phyloP scores from a whole-genome alignment of 1,140 invertebrate species.

The Helicoverpa zea region DNA sequence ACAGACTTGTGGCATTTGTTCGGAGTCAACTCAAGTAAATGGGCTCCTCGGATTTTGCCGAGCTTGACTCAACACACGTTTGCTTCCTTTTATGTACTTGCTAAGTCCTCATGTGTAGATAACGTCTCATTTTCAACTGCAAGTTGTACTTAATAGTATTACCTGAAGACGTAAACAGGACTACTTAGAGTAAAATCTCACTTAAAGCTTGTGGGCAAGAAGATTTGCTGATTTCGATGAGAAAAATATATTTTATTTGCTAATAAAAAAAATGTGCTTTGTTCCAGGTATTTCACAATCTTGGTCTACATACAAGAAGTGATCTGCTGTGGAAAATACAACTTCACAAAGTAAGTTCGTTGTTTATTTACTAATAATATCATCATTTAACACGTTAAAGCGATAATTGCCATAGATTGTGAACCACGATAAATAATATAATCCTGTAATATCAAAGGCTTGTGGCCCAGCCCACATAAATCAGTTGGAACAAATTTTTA shows the following conservation, averaged over 20 bases:
- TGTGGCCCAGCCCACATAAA: constrained; percentile 19
- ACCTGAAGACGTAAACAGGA: no score
- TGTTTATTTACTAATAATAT: no score
- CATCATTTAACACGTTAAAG: constrained; percentile 9
- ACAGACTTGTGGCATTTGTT: constrained; percentile 27
- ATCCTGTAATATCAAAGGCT: constrained; percentile 29
- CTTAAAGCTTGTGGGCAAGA: no score
- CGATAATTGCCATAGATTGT: constrained; percentile 20
- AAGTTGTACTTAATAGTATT: neutral
- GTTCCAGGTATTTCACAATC: constrained; percentile 65
- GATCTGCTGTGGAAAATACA: constrained; percentile 64
- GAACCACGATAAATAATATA: constrained; percentile 17
- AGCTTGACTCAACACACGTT: constrained; percentile 1
- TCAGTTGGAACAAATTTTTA: constrained; percentile 35
- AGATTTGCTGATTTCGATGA: no score
- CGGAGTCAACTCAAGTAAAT: constrained; percentile 27
- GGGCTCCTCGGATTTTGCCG: neutral
- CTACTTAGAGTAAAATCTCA: no score
- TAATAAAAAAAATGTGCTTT: no score
- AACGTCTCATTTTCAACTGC: neutral
- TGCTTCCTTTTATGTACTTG: constrained; percentile 1
- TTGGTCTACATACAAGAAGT: constrained; percentile 73
- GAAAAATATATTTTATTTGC: no score
- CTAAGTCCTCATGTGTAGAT: neutral
- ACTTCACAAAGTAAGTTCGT: constrained; percentile 26